Evolutionary conservation across 2,888 invertebrate species (phyloP), one percentile per base, ranked within the genome.

Genomic region (Sinhomidia bicolor): DNA sequence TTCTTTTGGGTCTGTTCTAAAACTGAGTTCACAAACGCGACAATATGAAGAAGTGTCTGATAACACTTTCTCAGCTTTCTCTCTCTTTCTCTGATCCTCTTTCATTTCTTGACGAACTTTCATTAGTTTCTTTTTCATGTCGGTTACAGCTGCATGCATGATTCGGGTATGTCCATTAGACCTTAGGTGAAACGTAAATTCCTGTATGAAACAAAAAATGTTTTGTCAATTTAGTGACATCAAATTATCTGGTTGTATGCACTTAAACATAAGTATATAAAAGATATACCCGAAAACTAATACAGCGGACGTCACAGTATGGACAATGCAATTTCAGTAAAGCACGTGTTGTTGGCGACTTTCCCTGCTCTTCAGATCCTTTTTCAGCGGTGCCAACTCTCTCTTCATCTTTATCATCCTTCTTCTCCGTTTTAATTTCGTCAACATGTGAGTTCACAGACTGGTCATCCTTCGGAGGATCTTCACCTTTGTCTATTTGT

Each of bases 31-130:
- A 76, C 92, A 92, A 0, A 92, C 92, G 29, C 92, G 79, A 54
- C 92, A 92, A 68, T 91, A 92, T 0, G 91, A 91, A 6, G 92
- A 91, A 9, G 92, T 92, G 32, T 92, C 92, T 0, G 91, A 92
- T 7, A 92, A 65, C 6, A 90, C 91, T 85, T 92, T 92, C 20
- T 91, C 91, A 10, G 90, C 90, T 71, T 92, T 91, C 57, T 92
- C 92, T n/a, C 91, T 78, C 65, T 91, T 90, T 9, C 91, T 74
- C 62, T 92, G 92, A 71, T 92, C 91, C 68, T 92, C 92, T 14
- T 92, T 82, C 81, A 91, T 91, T 57, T 91, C 82, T 20, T 60
- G 86, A 14, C 92, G 89, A n/a, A 91, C 68, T 20, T 89, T 86
- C 14, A 84, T 88, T 0, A 92, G 83, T 68, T 90, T 90, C 51